Conservation (phyloP, 2,888 invertebrate genomes). For the Desoria tigrina region DNA sequence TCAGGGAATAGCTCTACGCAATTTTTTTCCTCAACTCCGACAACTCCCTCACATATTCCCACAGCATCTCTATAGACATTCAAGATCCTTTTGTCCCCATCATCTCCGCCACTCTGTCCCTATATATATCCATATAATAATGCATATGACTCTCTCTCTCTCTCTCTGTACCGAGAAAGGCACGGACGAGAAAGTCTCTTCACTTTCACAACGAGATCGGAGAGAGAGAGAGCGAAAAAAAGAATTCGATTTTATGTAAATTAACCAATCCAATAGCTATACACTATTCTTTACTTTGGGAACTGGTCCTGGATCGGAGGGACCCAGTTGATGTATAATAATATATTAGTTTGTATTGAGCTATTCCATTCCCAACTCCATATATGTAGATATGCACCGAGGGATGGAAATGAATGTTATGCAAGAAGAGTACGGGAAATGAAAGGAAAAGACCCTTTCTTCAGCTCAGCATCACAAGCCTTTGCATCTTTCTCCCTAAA, state of each 20-base stretch:
- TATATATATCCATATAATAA: neutral
- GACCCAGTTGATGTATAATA: neutral
- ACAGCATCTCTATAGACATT: conserved; percentile 15
- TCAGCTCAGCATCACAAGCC: conserved; percentile 9
- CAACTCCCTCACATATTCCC: conserved; percentile 29
- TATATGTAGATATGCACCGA: too few relatives aligned
- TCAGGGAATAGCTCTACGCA: conserved; percentile 45
- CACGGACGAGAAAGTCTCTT: conserved; percentile 6
- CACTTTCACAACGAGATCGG: conserved; percentile 16
- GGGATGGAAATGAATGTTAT: conserved; percentile 23
- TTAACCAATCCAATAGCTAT: conserved; percentile 50
- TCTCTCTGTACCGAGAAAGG: neutral
- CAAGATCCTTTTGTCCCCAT: conserved; percentile 29
- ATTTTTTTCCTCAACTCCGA: conserved; percentile 47
- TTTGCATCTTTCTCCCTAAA: conserved; percentile 27
- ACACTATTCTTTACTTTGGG: conserved; percentile 46
- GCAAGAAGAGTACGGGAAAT: conserved; percentile 8
- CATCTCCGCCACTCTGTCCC: neutral
- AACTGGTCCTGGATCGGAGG: conserved; percentile 5
- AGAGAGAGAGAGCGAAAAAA: too few relatives aligned
- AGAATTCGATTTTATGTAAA: conserved; percentile 52
- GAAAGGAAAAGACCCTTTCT: conserved; percentile 11
- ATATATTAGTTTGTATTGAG: conserved; percentile 1
- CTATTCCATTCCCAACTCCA: too few relatives aligned
- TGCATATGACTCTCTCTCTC: neutral